phyloP scores from a whole-genome alignment of 1,140 invertebrate species.

The Drosophila nebulosa region DNA sequence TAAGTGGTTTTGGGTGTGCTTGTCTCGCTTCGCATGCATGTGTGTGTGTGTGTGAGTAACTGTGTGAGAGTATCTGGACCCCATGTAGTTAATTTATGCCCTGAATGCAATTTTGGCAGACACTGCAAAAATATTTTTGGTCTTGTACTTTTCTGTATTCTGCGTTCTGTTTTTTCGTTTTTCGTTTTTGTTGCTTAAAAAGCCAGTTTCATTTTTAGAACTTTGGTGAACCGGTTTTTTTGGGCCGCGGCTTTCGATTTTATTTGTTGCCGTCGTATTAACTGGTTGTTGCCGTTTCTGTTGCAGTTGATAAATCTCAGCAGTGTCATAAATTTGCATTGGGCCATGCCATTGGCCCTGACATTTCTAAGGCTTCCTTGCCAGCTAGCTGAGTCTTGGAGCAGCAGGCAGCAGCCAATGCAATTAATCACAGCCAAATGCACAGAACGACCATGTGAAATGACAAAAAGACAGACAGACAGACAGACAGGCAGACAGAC shows the following conservation, averaged over 20 bases:
- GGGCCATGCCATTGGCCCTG: constrained; percentile 77
- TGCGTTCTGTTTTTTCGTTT: constrained; percentile 8
- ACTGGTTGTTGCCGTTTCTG: constrained; percentile 53
- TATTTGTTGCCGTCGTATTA: constrained; percentile 73
- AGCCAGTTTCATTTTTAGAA: constrained; percentile 77
- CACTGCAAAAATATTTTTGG: constrained; percentile 75
- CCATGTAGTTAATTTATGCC: constrained; percentile 78
- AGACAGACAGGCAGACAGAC: constrained; percentile 16
- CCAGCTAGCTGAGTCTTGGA: constrained; percentile 31
- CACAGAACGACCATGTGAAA: constrained; percentile 71
- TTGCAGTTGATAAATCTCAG: constrained; percentile 73
- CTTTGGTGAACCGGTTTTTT: constrained; percentile 74
- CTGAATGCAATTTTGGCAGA: constrained; percentile 76
- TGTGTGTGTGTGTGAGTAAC: constrained; percentile 30
- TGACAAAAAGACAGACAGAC: constrained; percentile 56
- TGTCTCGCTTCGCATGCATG: constrained; percentile 52
- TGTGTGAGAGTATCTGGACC: constrained; percentile 65
- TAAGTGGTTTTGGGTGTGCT: constrained; percentile 78
- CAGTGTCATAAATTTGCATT: constrained; percentile 78
- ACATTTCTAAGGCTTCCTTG: constrained; percentile 77
- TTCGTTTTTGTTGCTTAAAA: constrained; percentile 37
- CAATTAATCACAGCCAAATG: constrained; percentile 79
- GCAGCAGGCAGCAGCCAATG: constrained; percentile 63
- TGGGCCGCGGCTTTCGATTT: constrained; percentile 74
- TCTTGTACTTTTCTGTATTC: constrained; percentile 55